These are phyloP conservation scores for Ophonus ardosiacus DNA, from an alignment of 2,888 invertebrate genomes.

Conservation along the genomic window DNA sequence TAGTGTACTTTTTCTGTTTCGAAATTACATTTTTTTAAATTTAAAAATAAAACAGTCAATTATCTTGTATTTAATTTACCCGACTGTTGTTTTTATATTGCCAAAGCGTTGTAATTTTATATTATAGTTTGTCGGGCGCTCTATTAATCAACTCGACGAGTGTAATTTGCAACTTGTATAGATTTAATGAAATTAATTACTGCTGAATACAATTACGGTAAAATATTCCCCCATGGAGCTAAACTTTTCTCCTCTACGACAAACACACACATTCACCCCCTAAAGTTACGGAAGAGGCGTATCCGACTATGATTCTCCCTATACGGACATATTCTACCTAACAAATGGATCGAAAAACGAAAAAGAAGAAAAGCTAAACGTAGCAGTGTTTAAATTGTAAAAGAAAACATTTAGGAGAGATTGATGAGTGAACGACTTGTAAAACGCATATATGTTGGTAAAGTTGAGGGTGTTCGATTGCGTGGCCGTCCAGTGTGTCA, in stretches of 20 bases:
- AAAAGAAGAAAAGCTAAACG: background rate
- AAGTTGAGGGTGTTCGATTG: too few species aligned
- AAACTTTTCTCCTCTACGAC: background rate
- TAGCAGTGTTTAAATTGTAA: background rate
- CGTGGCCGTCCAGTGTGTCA: too few species aligned
- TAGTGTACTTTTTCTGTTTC: too few species aligned
- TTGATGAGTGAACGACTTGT: too few species aligned
- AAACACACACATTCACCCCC: background rate
- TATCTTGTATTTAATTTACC: too few species aligned
- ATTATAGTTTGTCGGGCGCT: too few species aligned
- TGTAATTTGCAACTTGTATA: background rate
- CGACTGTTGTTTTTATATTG: too few species aligned
- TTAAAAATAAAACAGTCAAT: too few species aligned
- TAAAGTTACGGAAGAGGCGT: slow-evolving; percentile 15
- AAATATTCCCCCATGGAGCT: background rate
- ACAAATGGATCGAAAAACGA: slow-evolving; percentile 33
- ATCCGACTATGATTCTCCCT: background rate
- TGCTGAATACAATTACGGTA: slow-evolving; percentile 1
- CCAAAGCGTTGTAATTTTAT: too few species aligned
- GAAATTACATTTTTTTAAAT: too few species aligned
- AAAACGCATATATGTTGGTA: too few species aligned
- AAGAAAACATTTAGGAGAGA: background rate
- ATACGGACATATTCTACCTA: background rate
- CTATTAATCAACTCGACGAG: too few species aligned
- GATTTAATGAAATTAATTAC: slow-evolving; percentile 15